These are phyloP conservation scores for Amphibalanus amphitrite DNA, from an alignment of 1,140 invertebrate species.

Conservation along the genomic window DNA sequence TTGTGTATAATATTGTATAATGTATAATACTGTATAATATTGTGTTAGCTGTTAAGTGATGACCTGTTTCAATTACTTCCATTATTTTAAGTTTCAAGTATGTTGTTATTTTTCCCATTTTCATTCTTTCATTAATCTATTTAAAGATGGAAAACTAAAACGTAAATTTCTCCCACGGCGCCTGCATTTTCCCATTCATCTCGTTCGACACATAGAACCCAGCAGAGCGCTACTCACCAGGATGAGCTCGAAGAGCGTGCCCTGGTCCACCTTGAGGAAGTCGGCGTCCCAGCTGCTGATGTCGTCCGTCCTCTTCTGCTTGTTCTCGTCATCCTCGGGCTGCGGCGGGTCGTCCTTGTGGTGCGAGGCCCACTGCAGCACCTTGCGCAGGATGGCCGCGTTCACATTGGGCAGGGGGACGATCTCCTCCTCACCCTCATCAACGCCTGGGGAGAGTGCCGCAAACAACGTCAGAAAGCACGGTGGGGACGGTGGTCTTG, in stretches of 20 bases:
- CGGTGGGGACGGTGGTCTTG: too few relatives aligned
- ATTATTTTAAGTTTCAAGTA: too few relatives aligned
- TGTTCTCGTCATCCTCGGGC: constrained; percentile 92
- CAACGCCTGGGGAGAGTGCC: constrained; percentile 46
- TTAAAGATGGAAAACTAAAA: too few relatives aligned
- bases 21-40: too few relatives aligned
- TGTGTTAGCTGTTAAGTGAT: too few relatives aligned
- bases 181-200: too few relatives aligned
- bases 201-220: too few relatives aligned
- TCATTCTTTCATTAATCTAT: too few relatives aligned
- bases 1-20: too few relatives aligned
- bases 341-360: constrained; percentile 91
- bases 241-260: constrained; percentile 89
- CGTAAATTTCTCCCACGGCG: too few relatives aligned
- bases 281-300: constrained; percentile 98
- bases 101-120: too few relatives aligned
- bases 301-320: constrained; percentile 95
- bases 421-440: constrained; percentile 84
- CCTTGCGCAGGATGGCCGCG: constrained; percentile 90
- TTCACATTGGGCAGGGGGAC: constrained; percentile 97
- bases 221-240: constrained; percentile 24
- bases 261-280: constrained; percentile 90
- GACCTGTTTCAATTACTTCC: too few relatives aligned
- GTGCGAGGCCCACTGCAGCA: constrained; percentile 87
- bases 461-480: not conserved